These are phyloP conservation scores for Tachina lurida DNA, from an alignment of 2,888 invertebrate species.

Conservation along the genomic window DNA sequence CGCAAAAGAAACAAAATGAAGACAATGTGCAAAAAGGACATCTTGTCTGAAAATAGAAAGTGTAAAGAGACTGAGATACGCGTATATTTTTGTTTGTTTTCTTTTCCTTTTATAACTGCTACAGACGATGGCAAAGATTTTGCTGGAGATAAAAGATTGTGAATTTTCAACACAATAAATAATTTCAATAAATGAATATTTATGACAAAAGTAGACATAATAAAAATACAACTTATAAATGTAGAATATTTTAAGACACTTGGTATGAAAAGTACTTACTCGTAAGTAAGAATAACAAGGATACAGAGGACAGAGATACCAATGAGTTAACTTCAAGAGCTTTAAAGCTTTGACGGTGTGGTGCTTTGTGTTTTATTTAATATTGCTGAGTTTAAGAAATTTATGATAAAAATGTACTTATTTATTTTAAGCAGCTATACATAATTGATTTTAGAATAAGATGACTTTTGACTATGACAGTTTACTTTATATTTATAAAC, in stretches of 20 bases:
- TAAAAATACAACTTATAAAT: neutral
- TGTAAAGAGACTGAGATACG: constrained; percentile 6
- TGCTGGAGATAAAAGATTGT: constrained; percentile 25
- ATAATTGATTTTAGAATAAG: too few species aligned
- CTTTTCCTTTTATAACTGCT: neutral
- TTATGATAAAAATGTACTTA: too few species aligned
- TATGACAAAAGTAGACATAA: constrained; percentile 32
- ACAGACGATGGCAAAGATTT: neutral
- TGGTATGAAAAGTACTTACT: neutral
- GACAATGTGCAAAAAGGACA: too few species aligned
- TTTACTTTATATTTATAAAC: too few species aligned
- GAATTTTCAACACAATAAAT: constrained; percentile 55
- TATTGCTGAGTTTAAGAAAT: neutral
- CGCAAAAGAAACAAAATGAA: too few species aligned
- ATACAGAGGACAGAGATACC: neutral
- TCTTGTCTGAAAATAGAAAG: neutral
- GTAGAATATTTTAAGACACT: neutral
- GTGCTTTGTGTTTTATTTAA: neutral
- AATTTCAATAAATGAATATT: constrained; percentile 52
- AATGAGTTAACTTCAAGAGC: neutral
- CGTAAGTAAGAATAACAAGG: too few species aligned
- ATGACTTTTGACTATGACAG: too few species aligned
- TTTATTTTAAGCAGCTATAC: too few species aligned
- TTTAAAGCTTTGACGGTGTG: neutral
- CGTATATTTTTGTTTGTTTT: neutral